Evolutionary conservation across 92 coral and sea anemone genomes (phyloP).

Genomic region (Epizoanthus fatuus): DNA sequence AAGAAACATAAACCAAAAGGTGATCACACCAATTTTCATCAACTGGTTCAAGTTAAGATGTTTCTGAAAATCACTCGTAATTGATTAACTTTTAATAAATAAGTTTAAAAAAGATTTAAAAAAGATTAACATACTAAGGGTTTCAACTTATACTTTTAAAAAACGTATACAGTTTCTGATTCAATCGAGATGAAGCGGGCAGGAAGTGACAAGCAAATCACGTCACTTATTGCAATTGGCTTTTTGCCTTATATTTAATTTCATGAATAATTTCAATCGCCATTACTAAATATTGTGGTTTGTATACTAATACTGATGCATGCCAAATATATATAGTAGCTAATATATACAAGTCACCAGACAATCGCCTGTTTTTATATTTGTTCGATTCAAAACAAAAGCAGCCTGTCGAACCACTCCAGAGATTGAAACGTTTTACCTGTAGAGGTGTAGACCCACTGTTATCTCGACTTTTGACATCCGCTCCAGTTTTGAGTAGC

Average conservation of each 20-base stretch:
- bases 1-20: no score
- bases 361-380: neutral
- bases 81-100: no score
- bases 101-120: no score
- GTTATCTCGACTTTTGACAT: slow-evolving; percentile 89
- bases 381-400: neutral
- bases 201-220: neutral
- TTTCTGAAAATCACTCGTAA: no score
- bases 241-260: slow-evolving; percentile 8
- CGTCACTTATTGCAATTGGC: neutral
- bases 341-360: neutral
- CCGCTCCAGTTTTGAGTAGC: slow-evolving; percentile 87
- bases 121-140: no score
- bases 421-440: slow-evolving; percentile 55
- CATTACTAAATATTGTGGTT: neutral
- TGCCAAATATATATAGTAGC: neutral
- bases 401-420: neutral
- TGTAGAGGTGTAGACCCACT: slow-evolving; percentile 89
- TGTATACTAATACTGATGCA: neutral
- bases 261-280: slow-evolving; percentile 4
- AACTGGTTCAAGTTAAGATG: no score
- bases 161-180: neutral
- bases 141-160: neutral
- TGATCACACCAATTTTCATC: no score
- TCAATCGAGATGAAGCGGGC: neutral